phyloP scores from a whole-genome alignment of 2,797 vertebrate genomes.

The Chelmon rostratus region DNA sequence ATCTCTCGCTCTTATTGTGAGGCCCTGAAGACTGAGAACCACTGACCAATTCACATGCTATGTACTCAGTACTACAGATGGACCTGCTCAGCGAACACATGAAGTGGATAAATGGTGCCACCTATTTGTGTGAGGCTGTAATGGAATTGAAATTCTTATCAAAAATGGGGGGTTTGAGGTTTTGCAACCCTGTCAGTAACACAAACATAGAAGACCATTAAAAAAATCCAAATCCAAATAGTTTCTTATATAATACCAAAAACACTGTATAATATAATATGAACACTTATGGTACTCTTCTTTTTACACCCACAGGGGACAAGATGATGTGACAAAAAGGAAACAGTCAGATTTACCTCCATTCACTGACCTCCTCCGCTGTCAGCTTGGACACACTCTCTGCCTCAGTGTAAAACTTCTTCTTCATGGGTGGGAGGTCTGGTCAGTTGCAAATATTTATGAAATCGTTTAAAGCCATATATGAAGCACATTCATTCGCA shows the following conservation, averaged over 20 bases:
- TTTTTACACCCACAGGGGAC: neutral
- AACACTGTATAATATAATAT: neutral
- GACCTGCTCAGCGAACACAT: neutral
- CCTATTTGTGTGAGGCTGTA: constrained; percentile 11
- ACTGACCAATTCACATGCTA: neutral
- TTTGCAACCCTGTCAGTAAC: neutral
- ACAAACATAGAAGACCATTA: neutral
- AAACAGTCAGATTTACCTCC: constrained; percentile 87
- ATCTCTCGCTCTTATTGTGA: neutral
- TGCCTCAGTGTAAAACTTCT: constrained; percentile 92
- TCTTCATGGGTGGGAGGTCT: constrained; percentile 92
- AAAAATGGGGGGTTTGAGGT: neutral
- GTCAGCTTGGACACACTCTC: constrained; percentile 85
- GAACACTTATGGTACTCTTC: neutral
- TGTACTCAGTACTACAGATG: neutral
- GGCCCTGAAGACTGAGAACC: neutral
- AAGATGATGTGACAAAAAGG: neutral
- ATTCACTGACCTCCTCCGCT: constrained; percentile 86
- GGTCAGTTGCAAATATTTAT: constrained; percentile 6
- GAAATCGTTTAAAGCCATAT: neutral
- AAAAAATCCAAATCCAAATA: neutral
- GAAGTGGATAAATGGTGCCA: constrained; percentile 12
- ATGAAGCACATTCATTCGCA: neutral
- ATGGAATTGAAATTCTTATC: neutral
- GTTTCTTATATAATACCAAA: neutral